A percentile compares a stretch with the other conserved stretches of the same genome.
Conservation (phyloP, 2,888 invertebrate species). For the Urechis unicinctus region DNA sequence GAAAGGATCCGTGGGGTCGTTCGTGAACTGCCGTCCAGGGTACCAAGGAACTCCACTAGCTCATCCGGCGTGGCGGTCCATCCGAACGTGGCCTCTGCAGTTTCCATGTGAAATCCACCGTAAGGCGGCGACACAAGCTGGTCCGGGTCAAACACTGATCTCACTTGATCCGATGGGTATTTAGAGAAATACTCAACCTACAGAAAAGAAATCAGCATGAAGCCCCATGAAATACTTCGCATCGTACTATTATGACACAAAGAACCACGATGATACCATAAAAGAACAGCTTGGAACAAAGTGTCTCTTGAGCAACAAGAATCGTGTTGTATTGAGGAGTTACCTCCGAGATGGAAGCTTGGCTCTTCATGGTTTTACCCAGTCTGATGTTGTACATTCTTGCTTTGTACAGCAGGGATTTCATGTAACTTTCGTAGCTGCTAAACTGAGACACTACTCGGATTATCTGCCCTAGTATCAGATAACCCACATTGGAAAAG, state of each 20-base stretch:
- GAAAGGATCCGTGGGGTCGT: constrained; percentile 2
- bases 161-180: constrained; percentile 9
- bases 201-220: neutral
- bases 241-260: too few species aligned
- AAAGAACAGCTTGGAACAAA: too few species aligned
- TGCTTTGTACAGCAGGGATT: constrained; percentile 18
- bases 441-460: constrained; percentile 27
- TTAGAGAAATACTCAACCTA: constrained; percentile 22
- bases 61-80: constrained; percentile 32
- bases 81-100: constrained; percentile 35
- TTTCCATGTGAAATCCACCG: constrained; percentile 35
- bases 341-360: constrained; percentile 24
- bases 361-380: constrained; percentile 15
- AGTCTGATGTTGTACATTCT: constrained; percentile 27
- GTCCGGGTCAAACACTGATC: constrained; percentile 13
- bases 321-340: neutral
- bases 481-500: constrained; percentile 43
- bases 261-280: too few species aligned
- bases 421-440: constrained; percentile 28
- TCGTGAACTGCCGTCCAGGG: constrained; percentile 9
- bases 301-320: too few species aligned
- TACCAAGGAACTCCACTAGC: constrained; percentile 21
- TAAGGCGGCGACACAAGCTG: constrained; percentile 31
- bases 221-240: too few species aligned
- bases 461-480: constrained; percentile 36